phyloP scores from a whole-genome alignment of 1,140 invertebrate species.

The Leptinotarsa texana region DNA sequence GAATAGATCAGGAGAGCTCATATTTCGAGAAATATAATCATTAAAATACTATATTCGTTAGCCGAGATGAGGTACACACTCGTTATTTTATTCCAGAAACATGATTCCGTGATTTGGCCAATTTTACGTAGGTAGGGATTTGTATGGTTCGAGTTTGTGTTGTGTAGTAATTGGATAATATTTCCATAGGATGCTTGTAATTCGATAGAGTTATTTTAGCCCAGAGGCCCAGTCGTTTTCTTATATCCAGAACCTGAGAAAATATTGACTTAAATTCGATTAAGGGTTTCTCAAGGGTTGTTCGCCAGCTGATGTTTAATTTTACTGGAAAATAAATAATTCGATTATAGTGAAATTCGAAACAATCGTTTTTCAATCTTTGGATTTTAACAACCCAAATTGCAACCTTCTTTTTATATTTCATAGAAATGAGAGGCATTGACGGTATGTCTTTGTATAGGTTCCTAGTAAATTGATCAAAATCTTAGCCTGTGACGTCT shows the following conservation, averaged over 20 bases:
- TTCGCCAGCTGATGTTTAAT: no score
- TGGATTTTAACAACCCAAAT: background rate
- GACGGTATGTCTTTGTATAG: no score
- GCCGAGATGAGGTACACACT: background rate
- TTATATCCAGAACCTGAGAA: background rate
- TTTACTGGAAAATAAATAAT: no score
- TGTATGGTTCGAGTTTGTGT: background rate
- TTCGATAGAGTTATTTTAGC: background rate
- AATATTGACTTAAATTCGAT: background rate
- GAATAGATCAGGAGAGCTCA: background rate
- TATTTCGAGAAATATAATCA: background rate
- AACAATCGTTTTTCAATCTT: background rate
- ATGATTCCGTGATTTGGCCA: conserved; percentile 1
- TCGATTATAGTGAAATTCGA: background rate
- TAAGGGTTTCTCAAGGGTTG: background rate
- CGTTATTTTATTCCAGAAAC: conserved; percentile 3
- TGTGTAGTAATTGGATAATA: background rate
- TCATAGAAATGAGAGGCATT: no score
- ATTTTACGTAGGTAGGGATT: background rate
- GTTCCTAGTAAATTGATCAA: no score
- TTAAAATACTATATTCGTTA: background rate
- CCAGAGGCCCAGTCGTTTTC: background rate
- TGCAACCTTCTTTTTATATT: no score
- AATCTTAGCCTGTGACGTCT: no score
- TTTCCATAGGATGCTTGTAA: background rate